Evolutionary conservation across 2,797 vertebrate genomes (phyloP).

Genomic region (Poecilia wingei): DNA sequence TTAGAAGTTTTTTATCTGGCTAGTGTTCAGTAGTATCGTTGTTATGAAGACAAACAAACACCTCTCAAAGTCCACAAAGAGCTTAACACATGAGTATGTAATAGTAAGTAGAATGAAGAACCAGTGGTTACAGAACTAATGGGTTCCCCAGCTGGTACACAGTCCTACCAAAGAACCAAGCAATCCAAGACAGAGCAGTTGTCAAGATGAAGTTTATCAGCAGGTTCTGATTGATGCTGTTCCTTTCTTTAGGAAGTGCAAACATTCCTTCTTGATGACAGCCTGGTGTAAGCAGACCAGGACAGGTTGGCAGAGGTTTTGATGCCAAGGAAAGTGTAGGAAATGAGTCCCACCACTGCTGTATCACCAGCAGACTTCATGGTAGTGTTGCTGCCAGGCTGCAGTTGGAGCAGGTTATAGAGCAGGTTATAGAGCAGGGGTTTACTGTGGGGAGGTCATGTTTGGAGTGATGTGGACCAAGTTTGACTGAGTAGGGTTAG

Average conservation of each 20-base stretch:
- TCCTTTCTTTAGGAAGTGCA: not conserved
- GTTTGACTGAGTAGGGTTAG: not conserved
- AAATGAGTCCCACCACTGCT: not conserved
- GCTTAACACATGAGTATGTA: not conserved
- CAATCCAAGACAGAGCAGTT: not conserved
- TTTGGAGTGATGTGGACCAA: not conserved
- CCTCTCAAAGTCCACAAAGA: not conserved
- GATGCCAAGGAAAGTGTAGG: not conserved
- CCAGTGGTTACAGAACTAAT: not conserved
- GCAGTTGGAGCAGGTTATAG: not conserved
- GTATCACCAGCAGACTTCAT: not conserved
- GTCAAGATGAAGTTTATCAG: not conserved
- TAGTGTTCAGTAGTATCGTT: not conserved
- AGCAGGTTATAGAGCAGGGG: not conserved
- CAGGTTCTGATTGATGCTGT: not conserved
- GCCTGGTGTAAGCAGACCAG: not conserved
- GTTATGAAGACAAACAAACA: not conserved
- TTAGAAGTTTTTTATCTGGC: too few species aligned
- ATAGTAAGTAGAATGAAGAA: not conserved
- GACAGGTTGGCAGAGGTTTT: not conserved
- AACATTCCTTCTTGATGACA: not conserved
- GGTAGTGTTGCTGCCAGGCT: not conserved
- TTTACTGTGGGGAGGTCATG: not conserved
- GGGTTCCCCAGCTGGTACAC: not conserved
- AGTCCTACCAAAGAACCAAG: not conserved